phyloP scores from a whole-genome alignment of 2,888 invertebrate genomes.

The Amphipoea oculea region DNA sequence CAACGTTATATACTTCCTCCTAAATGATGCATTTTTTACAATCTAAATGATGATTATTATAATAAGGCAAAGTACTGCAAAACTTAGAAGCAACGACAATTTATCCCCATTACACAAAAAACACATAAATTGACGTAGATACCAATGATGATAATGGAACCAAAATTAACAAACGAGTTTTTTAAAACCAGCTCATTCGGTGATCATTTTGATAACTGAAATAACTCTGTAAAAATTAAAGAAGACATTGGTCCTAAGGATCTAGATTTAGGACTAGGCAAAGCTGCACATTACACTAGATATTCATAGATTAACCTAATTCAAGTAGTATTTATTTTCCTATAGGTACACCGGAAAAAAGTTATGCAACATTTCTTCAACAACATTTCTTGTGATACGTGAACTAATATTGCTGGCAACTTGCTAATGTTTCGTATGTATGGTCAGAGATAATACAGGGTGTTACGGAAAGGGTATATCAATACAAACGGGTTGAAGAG shows the following conservation, averaged over 20 bases:
- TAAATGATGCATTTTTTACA: conserved; percentile 9
- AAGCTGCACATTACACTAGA: neutral
- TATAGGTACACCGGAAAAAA: neutral
- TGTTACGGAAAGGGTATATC: too few relatives aligned
- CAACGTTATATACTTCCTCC: conserved; percentile 6
- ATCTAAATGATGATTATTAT: neutral
- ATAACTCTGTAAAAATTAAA: neutral
- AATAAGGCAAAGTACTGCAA: neutral
- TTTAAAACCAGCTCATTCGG: neutral
- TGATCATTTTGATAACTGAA: neutral
- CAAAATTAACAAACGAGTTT: neutral
- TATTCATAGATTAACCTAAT: neutral
- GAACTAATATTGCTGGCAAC: neutral
- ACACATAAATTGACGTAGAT: neutral
- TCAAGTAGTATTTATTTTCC: neutral
- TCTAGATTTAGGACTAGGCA: neutral
- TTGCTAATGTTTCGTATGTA: neutral
- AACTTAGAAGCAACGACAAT: neutral
- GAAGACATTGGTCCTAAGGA: neutral
- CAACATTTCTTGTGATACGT: too few relatives aligned
- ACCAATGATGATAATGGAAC: neutral
- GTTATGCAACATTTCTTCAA: neutral
- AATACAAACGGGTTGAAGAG: too few relatives aligned
- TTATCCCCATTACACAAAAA: conserved; percentile 1
- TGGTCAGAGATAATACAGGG: too few relatives aligned